Evolutionary conservation across 2,113 vertebrate genomes (phyloP).

Genomic region (Nibea albiflora): DNA sequence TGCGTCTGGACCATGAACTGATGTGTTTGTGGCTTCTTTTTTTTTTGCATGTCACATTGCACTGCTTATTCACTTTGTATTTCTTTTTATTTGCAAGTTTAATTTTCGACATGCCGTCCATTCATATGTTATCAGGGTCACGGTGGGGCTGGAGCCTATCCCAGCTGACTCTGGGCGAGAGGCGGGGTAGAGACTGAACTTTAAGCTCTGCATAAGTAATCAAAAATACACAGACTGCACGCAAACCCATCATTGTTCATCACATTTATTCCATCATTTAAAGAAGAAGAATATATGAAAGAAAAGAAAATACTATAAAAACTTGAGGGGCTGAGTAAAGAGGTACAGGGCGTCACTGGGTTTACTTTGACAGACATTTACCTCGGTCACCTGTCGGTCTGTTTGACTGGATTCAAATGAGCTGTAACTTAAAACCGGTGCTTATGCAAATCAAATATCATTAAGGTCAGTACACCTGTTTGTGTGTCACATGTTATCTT

Average conservation of each 20-base stretch:
- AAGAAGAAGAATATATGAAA: no score
- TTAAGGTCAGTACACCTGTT: neutral
- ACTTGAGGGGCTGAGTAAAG: no score
- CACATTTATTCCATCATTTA: no score
- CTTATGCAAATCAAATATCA: slow-evolving; percentile 10
- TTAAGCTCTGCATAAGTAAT: neutral
- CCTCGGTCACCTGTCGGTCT: neutral
- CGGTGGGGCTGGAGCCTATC: no score
- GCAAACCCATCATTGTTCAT: neutral
- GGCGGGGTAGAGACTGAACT: neutral
- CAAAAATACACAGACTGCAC: neutral
- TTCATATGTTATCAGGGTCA: no score
- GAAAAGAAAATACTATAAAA: no score
- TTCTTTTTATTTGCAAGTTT: neutral
- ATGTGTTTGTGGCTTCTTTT: neutral
- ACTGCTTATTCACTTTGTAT: neutral
- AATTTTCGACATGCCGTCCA: neutral
- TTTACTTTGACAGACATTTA: neutral
- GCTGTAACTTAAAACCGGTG: neutral
- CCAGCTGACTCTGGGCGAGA: no score
- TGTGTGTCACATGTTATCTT: neutral
- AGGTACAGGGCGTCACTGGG: no score
- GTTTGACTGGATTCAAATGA: slow-evolving; percentile 9
- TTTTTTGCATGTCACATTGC: neutral
- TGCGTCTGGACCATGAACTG: neutral